phyloP scores from a whole-genome alignment of 2,797 vertebrate species.

The Cephalopachus bancanus region DNA sequence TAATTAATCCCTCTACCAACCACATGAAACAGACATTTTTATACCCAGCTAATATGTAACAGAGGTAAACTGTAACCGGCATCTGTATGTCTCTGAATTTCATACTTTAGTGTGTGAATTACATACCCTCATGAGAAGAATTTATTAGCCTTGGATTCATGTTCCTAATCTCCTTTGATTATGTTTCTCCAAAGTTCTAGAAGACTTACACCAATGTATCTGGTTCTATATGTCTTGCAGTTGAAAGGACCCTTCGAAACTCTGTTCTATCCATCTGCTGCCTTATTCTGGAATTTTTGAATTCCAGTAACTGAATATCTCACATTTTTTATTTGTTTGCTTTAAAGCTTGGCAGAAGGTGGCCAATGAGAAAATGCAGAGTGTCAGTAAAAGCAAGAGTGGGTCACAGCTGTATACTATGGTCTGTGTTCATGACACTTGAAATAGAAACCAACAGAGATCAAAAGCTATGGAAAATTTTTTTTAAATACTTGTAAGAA shows the following conservation, averaged over 20 bases:
- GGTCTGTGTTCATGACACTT: rapidly evolving
- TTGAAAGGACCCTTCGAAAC: background rate
- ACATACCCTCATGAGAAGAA: background rate
- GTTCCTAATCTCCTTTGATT: background rate
- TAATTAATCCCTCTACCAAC: too few species aligned
- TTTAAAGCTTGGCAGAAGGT: background rate
- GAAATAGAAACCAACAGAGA: background rate
- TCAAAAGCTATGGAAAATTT: background rate
- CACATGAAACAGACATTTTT: background rate
- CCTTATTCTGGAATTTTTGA: background rate
- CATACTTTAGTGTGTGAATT: background rate
- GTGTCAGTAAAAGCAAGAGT: too few species aligned
- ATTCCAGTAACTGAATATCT: background rate
- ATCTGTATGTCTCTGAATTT: background rate
- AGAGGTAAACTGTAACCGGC: too few species aligned
- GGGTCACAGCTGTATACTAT: rapidly evolving
- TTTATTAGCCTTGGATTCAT: background rate
- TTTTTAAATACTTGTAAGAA: background rate
- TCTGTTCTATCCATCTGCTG: too few species aligned
- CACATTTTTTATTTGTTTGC: background rate
- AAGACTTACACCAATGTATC: rapidly evolving
- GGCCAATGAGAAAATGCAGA: background rate
- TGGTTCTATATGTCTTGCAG: too few species aligned
- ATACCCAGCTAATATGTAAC: background rate
- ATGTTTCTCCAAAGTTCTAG: too few species aligned